These are phyloP conservation scores for Spodoptera littoralis DNA, from an alignment of 2,888 invertebrate genomes.

Conservation along the genomic window DNA sequence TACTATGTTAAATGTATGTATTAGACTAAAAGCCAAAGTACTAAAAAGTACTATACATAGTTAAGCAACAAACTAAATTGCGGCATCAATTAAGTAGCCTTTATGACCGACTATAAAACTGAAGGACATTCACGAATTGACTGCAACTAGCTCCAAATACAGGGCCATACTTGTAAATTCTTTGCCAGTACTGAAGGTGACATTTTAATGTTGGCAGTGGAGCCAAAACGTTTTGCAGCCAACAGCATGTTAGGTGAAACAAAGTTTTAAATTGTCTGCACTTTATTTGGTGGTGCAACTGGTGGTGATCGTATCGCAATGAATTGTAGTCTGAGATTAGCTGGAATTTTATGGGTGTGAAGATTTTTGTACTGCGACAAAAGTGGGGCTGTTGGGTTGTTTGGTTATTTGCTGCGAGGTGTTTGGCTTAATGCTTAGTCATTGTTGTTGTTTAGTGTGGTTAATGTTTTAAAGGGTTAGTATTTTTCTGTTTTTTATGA, in stretches of 20 bases:
- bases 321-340: conserved; percentile 13
- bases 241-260: conserved; percentile 19
- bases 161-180: conserved; percentile 22
- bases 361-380: conserved; percentile 4
- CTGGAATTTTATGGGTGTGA: background rate
- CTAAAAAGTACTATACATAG: background rate
- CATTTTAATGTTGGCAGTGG: conserved; percentile 42
- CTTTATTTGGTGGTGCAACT: conserved; percentile 47
- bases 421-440: no score
- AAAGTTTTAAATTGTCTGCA: conserved; percentile 39
- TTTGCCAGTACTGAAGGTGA: conserved; percentile 23
- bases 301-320: conserved; percentile 40
- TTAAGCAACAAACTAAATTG: conserved; percentile 2
- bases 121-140: conserved; percentile 11
- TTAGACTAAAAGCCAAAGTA: background rate
- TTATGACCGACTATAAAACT: conserved; percentile 18
- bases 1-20: no score
- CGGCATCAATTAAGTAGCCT: background rate
- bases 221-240: conserved; percentile 42
- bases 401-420: background rate
- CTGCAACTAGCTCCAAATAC: background rate
- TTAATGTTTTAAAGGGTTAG: no score
- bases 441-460: no score
- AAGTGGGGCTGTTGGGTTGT: background rate
- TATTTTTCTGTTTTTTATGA: no score